Base-by-base conservation (phyloP, 2,113 vertebrate species). In the Salminus brasiliensis region DNA sequence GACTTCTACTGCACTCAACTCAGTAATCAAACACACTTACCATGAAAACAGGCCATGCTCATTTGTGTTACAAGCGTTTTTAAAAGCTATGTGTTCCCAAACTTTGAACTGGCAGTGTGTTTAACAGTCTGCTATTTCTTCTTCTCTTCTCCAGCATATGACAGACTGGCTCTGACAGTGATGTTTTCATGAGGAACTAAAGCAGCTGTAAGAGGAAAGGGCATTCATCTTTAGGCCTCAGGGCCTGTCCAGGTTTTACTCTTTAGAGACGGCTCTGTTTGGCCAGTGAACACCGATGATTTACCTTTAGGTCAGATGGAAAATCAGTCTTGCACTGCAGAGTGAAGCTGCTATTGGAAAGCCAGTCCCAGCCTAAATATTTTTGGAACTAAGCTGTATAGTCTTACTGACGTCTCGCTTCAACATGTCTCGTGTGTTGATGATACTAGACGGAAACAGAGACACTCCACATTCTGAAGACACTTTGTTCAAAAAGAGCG, bases 141-240 rank as follows among this genome's bases (percentile, higher is more conserved):
- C 45, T 65, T 25, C 23, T 57, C 30, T 65, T 72, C 66, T 52
- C 45, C 27, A 5, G 57, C 3, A 12, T 15, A n/a, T 30, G 59
- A 32, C 59, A 62, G 59, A 0, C 59, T 18, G 5, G 13, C 30
- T 41, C 45, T 23, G 29, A 72, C 76, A 79, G 1, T 72, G 73
- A 83, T 80, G 34, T 25, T 69, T 80, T 76, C 70, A 72, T 71
- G n/a, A 68, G 47, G 13, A 76, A 36, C 66, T 74, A 76, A 65
- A 72, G 8, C 43, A 34, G 52, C 59, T 39, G 65, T 63, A 55
- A 71, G 45, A 25, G 36, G 30, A 63, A 62, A 45, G 21, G 39
- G 65, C 39, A 55, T 63, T 80, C n/a, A 25, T 74, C 47, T 57
- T 32, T 2, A 30, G 29, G 32, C 74, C 69, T 30, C 13, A 4